These are phyloP conservation scores for Acropternis orthonyx DNA, from an alignment of 2,797 vertebrate species.

Conservation along the genomic window DNA sequence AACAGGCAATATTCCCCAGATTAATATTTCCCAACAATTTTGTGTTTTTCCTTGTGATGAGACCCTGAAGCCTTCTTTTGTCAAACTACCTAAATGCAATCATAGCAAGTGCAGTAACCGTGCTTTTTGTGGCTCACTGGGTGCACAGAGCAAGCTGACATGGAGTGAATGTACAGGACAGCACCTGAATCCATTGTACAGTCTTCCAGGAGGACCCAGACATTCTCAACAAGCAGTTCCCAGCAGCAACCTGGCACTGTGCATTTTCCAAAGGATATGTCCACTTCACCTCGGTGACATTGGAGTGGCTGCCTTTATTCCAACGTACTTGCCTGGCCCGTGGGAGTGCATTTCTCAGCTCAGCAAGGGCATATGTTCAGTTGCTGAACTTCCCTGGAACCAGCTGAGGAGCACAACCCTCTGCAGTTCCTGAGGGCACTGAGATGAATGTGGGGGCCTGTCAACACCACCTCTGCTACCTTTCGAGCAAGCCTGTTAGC, in stretches of 20 bases:
- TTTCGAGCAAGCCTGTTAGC: accelerated
- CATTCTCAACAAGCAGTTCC: neutral
- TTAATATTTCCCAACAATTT: neutral
- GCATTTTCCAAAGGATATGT: neutral
- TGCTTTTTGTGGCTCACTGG: neutral
- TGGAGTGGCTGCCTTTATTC: neutral
- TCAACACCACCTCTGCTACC: neutral
- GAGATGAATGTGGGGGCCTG: accelerated
- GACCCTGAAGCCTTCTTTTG: neutral
- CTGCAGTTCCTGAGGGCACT: neutral
- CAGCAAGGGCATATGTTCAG: neutral
- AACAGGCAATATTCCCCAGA: neutral
- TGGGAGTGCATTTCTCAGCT: neutral
- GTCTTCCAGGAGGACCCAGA: neutral
- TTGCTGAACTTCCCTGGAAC: neutral
- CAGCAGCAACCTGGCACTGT: neutral
- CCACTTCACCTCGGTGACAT: neutral
- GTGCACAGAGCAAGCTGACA: neutral
- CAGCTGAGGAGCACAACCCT: neutral
- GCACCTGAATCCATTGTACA: neutral
- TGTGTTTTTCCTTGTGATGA: neutral
- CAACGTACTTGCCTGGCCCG: accelerated
- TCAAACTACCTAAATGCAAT: neutral
- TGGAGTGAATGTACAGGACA: neutral
- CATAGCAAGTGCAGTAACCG: neutral